Base-by-base conservation (phyloP, 2,797 vertebrate genomes). In the Coregonus ussuriensis region DNA sequence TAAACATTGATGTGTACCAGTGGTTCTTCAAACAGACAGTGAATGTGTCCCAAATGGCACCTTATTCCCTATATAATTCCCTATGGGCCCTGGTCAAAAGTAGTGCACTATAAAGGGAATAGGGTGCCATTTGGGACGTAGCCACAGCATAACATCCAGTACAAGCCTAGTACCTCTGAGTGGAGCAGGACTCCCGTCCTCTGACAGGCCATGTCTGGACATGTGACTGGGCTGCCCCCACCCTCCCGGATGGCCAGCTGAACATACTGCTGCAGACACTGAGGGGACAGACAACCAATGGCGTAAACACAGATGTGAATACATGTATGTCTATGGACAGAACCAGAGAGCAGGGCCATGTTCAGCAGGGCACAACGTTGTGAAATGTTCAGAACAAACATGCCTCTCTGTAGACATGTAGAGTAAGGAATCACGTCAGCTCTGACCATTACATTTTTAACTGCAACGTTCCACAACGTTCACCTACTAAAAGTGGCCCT, bases 261-360 rank as follows among this genome's bases (percentile, higher is more conserved):
- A 81, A 96, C 93, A 77, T 99, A 99, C 88, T 97, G 96, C 86
- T 93, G 95, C 88, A 99, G 94, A 93, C 98, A 99, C 98, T 99
- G 85, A 72, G 80, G 79, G 75, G 0, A 67, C 79, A 81, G 75
- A 81, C 81, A 85, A 72, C 82, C 3, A 79, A 84, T 9, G 6
- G 1, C 14, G 9, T 62, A 80, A 76, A 71, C 56, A 70, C 74
- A 74, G 71, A 47, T 35, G 79, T 54, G 84, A 41, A n/a, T 68
- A n/a, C 35, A 14, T 54, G 47, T 33, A 15, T 6, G 13, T 54
- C 47, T 37, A 25, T 54, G 9, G 21, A 54, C 14, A 31, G 2
- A 54, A 47, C 9, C 41, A 47, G 41, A 5, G 47, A 81, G 63
- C 63, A 51, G 54, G n/a, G 16, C 18, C 18, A 59, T 59, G 9